Evolutionary conservation across 2,888 invertebrate species (phyloP), one percentile per base, ranked within the genome.

Genomic region (Podotricha telesiphe): DNA sequence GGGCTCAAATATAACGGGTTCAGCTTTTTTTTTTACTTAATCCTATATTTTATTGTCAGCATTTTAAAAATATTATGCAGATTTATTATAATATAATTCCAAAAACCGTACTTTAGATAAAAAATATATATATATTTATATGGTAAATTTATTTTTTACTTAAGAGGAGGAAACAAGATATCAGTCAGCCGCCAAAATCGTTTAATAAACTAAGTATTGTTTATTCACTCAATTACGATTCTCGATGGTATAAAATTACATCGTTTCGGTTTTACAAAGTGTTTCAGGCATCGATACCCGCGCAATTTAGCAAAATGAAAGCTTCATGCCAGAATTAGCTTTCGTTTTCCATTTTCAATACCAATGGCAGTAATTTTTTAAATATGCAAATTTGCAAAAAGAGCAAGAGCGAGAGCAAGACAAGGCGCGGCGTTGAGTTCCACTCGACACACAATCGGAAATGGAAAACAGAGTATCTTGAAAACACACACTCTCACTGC

Each of bases 11-110:
- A 68, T 68, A 69, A 69, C 65, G 69, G 73, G 67, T 73, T 71
- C 68, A 70, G 67, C 66, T 72, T 71, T 73, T 72, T 28, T 66
- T 72, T 71, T 58, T 69, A 58, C 65, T 53, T 69, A 73, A 68
- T 65, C 69, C 61, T 67, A 53, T 37, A 67, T 67, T 53, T 67
- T 62, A 70, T 62, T 67, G 70, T 63, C 53, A 70, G 20, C 53
- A 2, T 67, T 59, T 51, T 20, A 47, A 53, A 67, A 53, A 51
- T 61, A 13, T 61, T 62, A 61, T 61, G 45, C 67, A 61, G 53
- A 61, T 67, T n/a, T n/a, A n/a, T n/a, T 61, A 45, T 51, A 66
- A 59, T 51, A 61, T 0, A 40, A 34, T 59, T 28, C 15, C 51
- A 53, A 17, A 66, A 42, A 37, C 42, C 37, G n/a, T 22, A n/a